Base-by-base conservation (phyloP, 2,888 invertebrate genomes). In the Calephelis perditalis region DNA sequence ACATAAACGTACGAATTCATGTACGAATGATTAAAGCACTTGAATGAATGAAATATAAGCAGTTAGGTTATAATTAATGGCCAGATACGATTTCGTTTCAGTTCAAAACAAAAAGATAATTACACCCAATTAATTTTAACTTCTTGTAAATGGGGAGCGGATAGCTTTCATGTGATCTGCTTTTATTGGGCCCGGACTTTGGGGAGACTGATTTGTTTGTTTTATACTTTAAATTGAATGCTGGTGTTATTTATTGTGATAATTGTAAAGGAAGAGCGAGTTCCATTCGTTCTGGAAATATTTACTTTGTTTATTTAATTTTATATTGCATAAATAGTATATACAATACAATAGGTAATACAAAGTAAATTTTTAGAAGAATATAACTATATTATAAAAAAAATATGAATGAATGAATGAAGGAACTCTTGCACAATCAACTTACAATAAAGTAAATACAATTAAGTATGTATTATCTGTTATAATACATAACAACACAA, bases 41-140 rank as follows among this genome's bases (percentile, higher is more conserved):
- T 44, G 56, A 44, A 10, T 43, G 12, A 45, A 57, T 45, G 15
- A 44, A 44, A 55, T 49, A 70, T 47, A 58, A 43, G 35, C 58
- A 47, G 37, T 73, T 70, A 70, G 67, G 70, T 79, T 81, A 81
- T 85, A 86, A 86, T 86, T 81, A 84, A 86, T 82, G 73, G 71
- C 65, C 65, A 72, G 72, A 73, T 76, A 78, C 77, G 75, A 76
- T 84, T 83, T 79, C 75, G 78, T 81, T 83, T 78, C 63, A 69
- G 72, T 67, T 72, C 73, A 75, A 79, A 84, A 86, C 85, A 86
- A 86, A 87, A 87, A 84, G 85, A 85, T 87, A 86, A 86, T 87
- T 83, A 80, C 74, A 73, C 69, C 77, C 84, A 86, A 89, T 89
- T 88, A 88, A 88, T 89, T 86, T 81, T 61, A 73, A 74, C 81